Evolutionary conservation across 2,113 vertebrate species (phyloP), one percentile per base, ranked within the genome.

Genomic region (Collichthys lucidus): DNA sequence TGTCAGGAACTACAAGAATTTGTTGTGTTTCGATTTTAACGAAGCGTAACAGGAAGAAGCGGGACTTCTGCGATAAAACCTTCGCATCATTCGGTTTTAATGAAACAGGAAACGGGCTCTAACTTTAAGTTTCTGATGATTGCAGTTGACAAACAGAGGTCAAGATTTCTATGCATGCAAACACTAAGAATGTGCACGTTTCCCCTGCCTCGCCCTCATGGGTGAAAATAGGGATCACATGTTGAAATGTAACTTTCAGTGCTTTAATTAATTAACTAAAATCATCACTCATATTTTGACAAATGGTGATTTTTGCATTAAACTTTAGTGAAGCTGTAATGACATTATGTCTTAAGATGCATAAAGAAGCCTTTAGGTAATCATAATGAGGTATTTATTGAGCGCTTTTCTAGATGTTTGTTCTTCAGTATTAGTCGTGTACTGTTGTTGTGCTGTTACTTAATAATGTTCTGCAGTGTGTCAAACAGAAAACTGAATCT

Each of bases 251-350:
- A 42, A 29, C 8, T 63, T 70, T 75, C 49, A 82, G 57, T 71
- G 70, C 65, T 89, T 91, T 85, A 17, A 74, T 8, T 26, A 26
- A 26, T 26, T 26, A 31, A 71, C n/a, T 80, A 74, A 5, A 69
- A n/a, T 64, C 4, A 11, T 65, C 19, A 26, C 2, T 64, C 16
- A 16, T 31, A 16, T 49, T 73, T 77, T 22, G 14, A 46, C 15
- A 71, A 3, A n/a, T 31, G 10, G 61, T 12, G 46, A 50, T 80
- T 47, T 47, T 75, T 46, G 11, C 57, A 65, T 67, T 67, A 40
- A 24, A 50, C 17, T 49, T 40, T 52, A 75, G 26, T 3, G 3
- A 70, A 22, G 59, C 15, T 29, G 19, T 24, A 14, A 42, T 59
- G 17, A 61, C 52, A 31, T 69, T 46, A 46, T 72, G 49, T 65